Base-by-base conservation (phyloP, 2,797 vertebrate genomes). In the Sebastes minor region DNA sequence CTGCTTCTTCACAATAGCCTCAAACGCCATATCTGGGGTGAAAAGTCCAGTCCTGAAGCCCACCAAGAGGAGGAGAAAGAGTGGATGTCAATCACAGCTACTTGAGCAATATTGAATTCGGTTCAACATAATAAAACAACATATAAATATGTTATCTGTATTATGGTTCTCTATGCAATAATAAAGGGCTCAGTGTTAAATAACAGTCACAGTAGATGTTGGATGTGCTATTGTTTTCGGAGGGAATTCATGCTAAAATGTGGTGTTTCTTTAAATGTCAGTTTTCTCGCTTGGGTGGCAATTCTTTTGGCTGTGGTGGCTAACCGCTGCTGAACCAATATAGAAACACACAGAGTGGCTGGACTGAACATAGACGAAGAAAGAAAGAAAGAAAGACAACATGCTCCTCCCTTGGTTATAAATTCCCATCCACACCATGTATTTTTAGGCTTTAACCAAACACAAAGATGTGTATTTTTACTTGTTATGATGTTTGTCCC, bases 1-100 rank as follows among this genome's bases (percentile, higher is more conserved):
- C 92, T 98, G 98, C 88, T 99, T 99, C 94, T 99, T 99, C 84
- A 99, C 98, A 35, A 99, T 99, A 14, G 98, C 97, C 93, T 99
- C 98, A 78, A 99, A 99, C 0, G 98, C 98, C 97, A 99, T 98
- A 88, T 99, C 98, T 32, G 98, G 98, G 60, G 98, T 99, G 87
- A 99, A 99, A 83, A 99, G 92, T 42, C 95, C 96, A 25, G 96
- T 96, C 91, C 96, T 96, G 81, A 32, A 77, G 30, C 4, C 20
- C 79, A 73, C 6, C 25, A 76, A 64, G 33, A 84, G 53, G 14
- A 63, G 10, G n/a, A 74, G 22, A 49, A 71, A 27, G 38, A 27
- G 23, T 3, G n/a, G 10, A 55, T 55, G 53, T 28, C 5, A 1
- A 8, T 52, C 4, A 46, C 60, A 30, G 18, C 2, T 35, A 23